phyloP scores from a whole-genome alignment of 2,797 vertebrate genomes.

The Prionace glauca region DNA sequence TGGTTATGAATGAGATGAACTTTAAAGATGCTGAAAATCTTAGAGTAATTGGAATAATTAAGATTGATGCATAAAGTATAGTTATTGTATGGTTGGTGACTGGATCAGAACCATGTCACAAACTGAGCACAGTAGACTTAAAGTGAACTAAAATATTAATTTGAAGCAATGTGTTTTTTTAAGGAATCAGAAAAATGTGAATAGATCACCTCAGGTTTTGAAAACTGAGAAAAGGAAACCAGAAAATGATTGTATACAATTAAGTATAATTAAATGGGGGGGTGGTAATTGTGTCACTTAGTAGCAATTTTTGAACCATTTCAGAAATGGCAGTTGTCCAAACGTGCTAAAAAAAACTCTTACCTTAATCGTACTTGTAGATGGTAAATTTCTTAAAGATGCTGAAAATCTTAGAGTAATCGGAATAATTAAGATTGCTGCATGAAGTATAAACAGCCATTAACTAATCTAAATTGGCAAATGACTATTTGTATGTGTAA shows the following conservation, averaged over 20 bases:
- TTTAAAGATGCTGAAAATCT: neutral
- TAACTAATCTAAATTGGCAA: slow-evolving; percentile 17
- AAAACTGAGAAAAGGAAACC: neutral
- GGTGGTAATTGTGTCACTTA: neutral
- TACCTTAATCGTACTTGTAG: neutral
- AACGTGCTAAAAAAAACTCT: neutral
- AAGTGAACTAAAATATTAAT: neutral
- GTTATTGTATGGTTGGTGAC: neutral
- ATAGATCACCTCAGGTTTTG: neutral
- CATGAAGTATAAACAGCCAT: neutral
- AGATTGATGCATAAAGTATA: neutral
- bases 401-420: neutral
- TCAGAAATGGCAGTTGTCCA: neutral
- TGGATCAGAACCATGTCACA: neutral
- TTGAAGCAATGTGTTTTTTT: neutral
- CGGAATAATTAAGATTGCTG: neutral
- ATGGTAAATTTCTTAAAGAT: neutral
- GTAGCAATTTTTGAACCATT: neutral
- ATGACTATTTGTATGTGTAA: neutral
- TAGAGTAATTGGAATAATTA: neutral
- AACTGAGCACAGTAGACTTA: neutral
- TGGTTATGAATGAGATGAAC: neutral
- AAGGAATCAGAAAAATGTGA: neutral
- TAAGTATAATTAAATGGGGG: neutral
- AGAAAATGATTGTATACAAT: neutral